Percentiles rank a stretch among this genome's conserved stretches.
phyloP scores from a whole-genome alignment of 2,113 vertebrate species.

The Daphoenositta chrysoptera region DNA sequence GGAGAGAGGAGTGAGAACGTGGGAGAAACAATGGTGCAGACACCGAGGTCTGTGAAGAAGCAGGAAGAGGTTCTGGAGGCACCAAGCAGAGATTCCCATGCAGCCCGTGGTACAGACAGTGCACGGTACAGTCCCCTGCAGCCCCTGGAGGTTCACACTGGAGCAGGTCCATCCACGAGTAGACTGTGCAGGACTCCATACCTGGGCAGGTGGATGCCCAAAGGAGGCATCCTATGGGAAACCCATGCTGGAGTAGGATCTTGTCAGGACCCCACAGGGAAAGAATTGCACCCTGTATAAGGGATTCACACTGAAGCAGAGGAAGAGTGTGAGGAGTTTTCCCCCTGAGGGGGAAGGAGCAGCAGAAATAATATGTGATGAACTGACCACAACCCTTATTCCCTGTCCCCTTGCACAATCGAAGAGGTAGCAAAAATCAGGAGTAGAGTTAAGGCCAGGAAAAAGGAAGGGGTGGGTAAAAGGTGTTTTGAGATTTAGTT shows the following conservation, averaged over 20 bases:
- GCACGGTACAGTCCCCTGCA: neutral
- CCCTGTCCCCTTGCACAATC: fast-evolving
- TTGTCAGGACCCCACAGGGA: neutral
- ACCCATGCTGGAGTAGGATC: neutral
- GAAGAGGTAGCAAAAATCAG: neutral
- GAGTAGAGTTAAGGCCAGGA: neutral
- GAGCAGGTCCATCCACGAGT: neutral
- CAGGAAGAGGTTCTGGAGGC: neutral
- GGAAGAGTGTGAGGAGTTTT: neutral
- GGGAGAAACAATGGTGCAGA: neutral
- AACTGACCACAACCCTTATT: neutral
- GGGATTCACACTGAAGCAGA: neutral
- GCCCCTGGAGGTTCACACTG: neutral
- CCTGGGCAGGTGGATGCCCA: neutral
- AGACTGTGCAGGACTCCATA: neutral
- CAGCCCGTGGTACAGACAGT: neutral
- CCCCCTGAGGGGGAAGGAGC: neutral
- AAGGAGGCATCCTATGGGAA: neutral
- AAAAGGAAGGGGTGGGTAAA: neutral
- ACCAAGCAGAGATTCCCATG: neutral
- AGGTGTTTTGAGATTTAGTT: neutral
- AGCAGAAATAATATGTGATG: neutral
- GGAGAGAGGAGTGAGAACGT: neutral
- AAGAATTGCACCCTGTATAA: neutral
- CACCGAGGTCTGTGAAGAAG: neutral